phyloP scores from a whole-genome alignment of 2,113 vertebrate genomes.

The Sapayoa aenigma region DNA sequence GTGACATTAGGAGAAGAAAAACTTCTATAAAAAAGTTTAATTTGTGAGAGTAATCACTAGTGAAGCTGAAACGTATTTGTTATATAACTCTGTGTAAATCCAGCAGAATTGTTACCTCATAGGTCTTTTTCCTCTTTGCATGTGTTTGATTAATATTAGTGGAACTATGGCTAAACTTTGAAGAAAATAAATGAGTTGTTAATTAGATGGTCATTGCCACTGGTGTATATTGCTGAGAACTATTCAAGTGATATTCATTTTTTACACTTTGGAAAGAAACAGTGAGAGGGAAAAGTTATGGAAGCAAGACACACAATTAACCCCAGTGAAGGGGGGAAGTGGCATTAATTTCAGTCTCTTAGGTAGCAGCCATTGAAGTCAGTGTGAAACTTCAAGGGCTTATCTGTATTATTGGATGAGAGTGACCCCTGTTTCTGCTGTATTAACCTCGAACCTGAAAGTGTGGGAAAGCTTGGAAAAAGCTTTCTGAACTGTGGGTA shows the following conservation, averaged over 20 bases:
- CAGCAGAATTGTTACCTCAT: neutral
- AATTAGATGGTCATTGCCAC: neutral
- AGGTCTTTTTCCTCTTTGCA: neutral
- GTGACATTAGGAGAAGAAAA: neutral
- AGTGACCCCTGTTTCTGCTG: neutral
- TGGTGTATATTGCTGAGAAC: neutral
- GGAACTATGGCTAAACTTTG: neutral
- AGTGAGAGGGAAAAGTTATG: neutral
- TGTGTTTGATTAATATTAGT: neutral
- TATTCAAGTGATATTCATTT: accelerated
- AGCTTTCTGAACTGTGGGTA: neutral
- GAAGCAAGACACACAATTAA: neutral
- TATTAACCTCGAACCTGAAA: neutral
- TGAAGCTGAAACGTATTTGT: neutral
- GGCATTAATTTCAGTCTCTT: neutral
- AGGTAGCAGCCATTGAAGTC: neutral
- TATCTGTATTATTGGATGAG: neutral
- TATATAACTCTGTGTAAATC: neutral
- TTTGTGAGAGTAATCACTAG: neutral
- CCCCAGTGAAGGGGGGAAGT: neutral
- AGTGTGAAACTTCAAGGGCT: neutral
- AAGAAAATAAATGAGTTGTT: neutral
- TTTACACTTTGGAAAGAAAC: neutral
- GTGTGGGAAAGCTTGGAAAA: neutral
- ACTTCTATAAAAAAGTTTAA: neutral